phyloP scores from a whole-genome alignment of 2,888 invertebrate species.

The Latheticus oryzae region DNA sequence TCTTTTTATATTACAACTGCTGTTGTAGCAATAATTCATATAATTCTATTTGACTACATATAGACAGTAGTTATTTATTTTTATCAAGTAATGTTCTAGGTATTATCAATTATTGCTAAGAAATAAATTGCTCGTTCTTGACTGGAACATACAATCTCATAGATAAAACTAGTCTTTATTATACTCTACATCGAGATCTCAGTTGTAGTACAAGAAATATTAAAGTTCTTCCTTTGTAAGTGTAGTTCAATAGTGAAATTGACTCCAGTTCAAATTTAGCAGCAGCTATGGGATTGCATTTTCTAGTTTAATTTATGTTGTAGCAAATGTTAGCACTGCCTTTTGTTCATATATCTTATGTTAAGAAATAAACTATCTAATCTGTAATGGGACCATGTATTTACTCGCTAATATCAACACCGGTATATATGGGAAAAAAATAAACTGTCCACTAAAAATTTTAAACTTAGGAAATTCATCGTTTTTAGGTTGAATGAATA shows the following conservation, averaged over 20 bases:
- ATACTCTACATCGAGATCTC: too few relatives aligned
- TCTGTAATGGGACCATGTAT: too few relatives aligned
- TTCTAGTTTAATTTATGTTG: conserved; percentile 6
- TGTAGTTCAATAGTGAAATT: too few relatives aligned
- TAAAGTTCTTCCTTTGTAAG: too few relatives aligned
- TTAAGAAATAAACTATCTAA: conserved; percentile 13
- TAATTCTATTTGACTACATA: conserved; percentile 7
- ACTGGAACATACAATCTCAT: too few relatives aligned
- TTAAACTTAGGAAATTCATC: too few relatives aligned
- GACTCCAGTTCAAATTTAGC: background rate
- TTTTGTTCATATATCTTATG: conserved; percentile 11
- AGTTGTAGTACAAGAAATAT: too few relatives aligned
- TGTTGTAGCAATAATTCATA: conserved; percentile 10
- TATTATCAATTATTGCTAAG: background rate
- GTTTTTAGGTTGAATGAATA: too few relatives aligned
- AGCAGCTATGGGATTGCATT: conserved; percentile 1
- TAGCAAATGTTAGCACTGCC: conserved; percentile 26
- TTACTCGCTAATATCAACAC: too few relatives aligned
- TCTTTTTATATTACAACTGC: conserved; percentile 4
- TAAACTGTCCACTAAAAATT: too few relatives aligned
- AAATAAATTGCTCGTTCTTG: conserved; percentile 4
- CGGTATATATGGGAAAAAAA: too few relatives aligned
- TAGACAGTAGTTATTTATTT: conserved; percentile 14
- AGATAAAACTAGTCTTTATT: too few relatives aligned
- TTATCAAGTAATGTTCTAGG: conserved; percentile 16